phyloP scores from a whole-genome alignment of 2,113 vertebrate genomes.

The Passer domesticus region DNA sequence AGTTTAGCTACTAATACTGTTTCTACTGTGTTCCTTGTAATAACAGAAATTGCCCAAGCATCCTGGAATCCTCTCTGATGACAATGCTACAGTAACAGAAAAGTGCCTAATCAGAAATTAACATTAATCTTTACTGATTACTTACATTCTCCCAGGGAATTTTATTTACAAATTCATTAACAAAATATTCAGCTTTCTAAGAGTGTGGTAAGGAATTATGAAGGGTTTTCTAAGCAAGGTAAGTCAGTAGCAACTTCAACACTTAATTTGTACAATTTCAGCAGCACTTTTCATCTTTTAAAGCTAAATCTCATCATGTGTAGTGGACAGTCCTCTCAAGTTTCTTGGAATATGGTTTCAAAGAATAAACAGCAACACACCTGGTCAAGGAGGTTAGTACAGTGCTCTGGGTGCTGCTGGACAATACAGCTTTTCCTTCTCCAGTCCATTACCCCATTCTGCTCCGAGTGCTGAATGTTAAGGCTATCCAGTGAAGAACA shows the following conservation, averaged over 20 bases:
- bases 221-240: not conserved
- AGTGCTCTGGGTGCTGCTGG: constrained; percentile 75
- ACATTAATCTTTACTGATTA: not conserved
- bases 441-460: constrained; percentile 84
- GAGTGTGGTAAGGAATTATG: not conserved
- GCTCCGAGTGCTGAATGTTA: constrained; percentile 73
- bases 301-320: not conserved
- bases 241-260: not conserved
- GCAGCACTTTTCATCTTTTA: not conserved
- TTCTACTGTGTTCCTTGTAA: not conserved
- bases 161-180: not conserved
- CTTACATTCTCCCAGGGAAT: not conserved
- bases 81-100: not conserved
- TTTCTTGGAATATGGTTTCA: not conserved
- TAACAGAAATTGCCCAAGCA: not conserved
- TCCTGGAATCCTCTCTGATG: not conserved
- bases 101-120: not conserved
- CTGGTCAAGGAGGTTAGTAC: constrained; percentile 75
- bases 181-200: not conserved
- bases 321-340: not conserved
- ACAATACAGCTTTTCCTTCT: constrained; percentile 75
- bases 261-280: not conserved
- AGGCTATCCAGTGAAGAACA: constrained; percentile 77
- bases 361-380: constrained; percentile 48
- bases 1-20: not conserved